These are phyloP conservation scores for Goniozus legneri DNA, from an alignment of 1,140 invertebrate genomes.

Conservation along the genomic window DNA sequence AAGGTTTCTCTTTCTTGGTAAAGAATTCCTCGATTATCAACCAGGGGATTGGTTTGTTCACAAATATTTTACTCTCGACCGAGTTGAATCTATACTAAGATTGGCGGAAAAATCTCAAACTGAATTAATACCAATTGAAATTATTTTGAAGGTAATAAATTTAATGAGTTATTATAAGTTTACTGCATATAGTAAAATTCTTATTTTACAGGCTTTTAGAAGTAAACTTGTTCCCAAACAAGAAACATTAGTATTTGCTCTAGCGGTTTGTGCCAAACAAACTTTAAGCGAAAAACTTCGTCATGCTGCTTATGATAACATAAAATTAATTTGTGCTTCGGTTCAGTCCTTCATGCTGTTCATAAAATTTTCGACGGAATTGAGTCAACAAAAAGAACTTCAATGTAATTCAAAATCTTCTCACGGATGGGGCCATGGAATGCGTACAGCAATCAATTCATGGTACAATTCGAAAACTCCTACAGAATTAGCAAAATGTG, in stretches of 20 bases:
- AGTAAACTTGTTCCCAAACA: slow-evolving; percentile 54
- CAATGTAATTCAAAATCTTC: slow-evolving; percentile 12
- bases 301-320: slow-evolving; percentile 54
- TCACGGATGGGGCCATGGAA: slow-evolving; percentile 62
- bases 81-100: slow-evolving; percentile 49
- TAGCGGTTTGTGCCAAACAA: slow-evolving; percentile 57
- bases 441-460: slow-evolving; percentile 56
- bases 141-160: slow-evolving; percentile 49
- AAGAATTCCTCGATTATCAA: slow-evolving; percentile 56
- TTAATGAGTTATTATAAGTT: neutral
- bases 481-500: slow-evolving; percentile 59
- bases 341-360: slow-evolving; percentile 62
- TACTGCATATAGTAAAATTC: slow-evolving; percentile 6
- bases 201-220: slow-evolving; percentile 49
- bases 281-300: slow-evolving; percentile 42
- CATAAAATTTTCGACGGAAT: slow-evolving; percentile 56
- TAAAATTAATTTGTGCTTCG: slow-evolving; percentile 54
- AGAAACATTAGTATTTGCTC: slow-evolving; percentile 59
- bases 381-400: slow-evolving; percentile 41
- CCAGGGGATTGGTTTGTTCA: slow-evolving; percentile 57
- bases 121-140: slow-evolving; percentile 43
- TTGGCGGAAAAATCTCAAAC: slow-evolving; percentile 37
- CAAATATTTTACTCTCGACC: slow-evolving; percentile 52
- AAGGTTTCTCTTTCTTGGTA: slow-evolving; percentile 56
- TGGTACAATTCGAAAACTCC: slow-evolving; percentile 63